These are phyloP conservation scores for Lithophane ornitopus DNA, from an alignment of 2,888 invertebrate species.

Conservation along the genomic window DNA sequence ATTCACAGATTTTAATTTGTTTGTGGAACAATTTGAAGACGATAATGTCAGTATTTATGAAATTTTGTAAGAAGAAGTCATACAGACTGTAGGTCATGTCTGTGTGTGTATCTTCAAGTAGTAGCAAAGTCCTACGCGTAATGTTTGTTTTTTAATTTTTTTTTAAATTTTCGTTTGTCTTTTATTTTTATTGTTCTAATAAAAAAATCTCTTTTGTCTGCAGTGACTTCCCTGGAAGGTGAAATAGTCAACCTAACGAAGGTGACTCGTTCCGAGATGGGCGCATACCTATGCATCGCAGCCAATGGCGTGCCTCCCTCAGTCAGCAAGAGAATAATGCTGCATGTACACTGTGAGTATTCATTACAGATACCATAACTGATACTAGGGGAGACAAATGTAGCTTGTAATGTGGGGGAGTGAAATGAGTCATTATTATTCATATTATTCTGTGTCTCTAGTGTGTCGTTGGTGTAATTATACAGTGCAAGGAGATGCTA, in stretches of 20 bases:
- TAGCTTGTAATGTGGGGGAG: slow-evolving; percentile 34
- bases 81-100: not conserved
- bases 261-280: slow-evolving; percentile 97
- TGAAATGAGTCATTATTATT: slow-evolving; percentile 49
- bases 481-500: not conserved
- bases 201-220: slow-evolving; percentile 20
- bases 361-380: slow-evolving; percentile 48
- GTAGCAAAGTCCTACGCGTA: not conserved
- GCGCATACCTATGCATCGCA: slow-evolving; percentile 96
- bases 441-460: slow-evolving; percentile 37
- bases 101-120: not conserved
- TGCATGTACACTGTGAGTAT: slow-evolving; percentile 97
- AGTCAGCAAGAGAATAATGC: slow-evolving; percentile 97
- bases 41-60: not conserved
- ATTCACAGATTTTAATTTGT: not conserved
- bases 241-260: slow-evolving; percentile 95
- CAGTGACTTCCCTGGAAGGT: slow-evolving; percentile 94
- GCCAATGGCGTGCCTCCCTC: slow-evolving; percentile 97
- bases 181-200: too few relatives aligned
- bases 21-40: not conserved
- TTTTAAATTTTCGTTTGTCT: too few relatives aligned
- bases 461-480: slow-evolving; percentile 22
- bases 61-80: not conserved
- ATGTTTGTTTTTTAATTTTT: too few relatives aligned
- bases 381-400: slow-evolving; percentile 47